Evolutionary conservation across 2,113 vertebrate genomes (phyloP).

Genomic region (Poeciliopsis turrubarensis): DNA sequence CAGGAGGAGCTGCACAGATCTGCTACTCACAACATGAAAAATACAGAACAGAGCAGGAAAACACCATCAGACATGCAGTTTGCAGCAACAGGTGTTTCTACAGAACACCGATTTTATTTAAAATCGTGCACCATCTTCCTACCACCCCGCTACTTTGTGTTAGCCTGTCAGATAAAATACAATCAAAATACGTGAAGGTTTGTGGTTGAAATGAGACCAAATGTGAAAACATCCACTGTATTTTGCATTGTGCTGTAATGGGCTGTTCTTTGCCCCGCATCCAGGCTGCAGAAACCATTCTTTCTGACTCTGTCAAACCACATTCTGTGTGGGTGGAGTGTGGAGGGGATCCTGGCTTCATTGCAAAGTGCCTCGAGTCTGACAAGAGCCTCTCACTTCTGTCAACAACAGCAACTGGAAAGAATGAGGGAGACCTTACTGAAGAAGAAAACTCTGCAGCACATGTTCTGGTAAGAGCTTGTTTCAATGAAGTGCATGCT

Average conservation of each 20-base stretch:
- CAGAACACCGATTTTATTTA: no score
- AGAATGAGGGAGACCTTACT: constrained; percentile 2
- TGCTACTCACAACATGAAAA: no score
- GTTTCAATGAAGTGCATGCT: neutral
- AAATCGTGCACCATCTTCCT: no score
- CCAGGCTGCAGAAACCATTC: constrained; percentile 31
- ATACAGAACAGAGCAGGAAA: no score
- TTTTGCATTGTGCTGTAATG: neutral
- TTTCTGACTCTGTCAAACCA: constrained; percentile 28
- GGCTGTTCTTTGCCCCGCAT: constrained; percentile 29
- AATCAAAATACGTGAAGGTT: no score
- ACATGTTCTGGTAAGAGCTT: constrained; percentile 58
- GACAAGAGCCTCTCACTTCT: constrained; percentile 33
- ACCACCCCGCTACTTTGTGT: no score
- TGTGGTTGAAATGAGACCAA: no score
- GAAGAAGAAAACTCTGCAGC: constrained; percentile 33
- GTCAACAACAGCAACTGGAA: constrained; percentile 15
- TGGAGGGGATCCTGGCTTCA: constrained; percentile 56
- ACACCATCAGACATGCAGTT: neutral
- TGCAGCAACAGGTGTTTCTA: neutral
- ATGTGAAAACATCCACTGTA: no score
- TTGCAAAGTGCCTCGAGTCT: constrained; percentile 57
- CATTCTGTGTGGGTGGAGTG: constrained; percentile 75
- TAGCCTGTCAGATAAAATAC: no score
- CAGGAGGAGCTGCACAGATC: no score